Evolutionary conservation across 2,113 vertebrate genomes (phyloP).

Genomic region (Paralichthys olivaceus): DNA sequence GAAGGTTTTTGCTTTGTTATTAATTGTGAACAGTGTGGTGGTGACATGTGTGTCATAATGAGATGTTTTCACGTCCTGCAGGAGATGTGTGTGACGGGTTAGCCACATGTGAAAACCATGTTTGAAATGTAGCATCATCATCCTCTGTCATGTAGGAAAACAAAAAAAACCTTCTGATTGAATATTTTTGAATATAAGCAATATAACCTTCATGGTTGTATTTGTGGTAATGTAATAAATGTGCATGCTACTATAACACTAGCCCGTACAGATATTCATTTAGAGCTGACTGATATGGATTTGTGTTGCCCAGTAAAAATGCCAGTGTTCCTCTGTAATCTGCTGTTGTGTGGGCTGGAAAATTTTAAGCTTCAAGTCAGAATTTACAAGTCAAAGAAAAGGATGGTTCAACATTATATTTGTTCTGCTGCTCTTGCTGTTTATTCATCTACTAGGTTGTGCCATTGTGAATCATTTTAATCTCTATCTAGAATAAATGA

Average conservation of each 20-base stretch:
- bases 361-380: slow-evolving; percentile 1
- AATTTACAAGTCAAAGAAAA: neutral
- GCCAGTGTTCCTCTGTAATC: neutral
- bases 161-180: neutral
- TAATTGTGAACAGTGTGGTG: neutral
- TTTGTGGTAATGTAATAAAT: neutral
- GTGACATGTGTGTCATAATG: neutral
- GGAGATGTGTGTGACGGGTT: neutral
- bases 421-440: neutral
- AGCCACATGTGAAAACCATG: neutral
- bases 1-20: slow-evolving; percentile 6
- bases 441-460: slow-evolving; percentile 3
- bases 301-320: no score
- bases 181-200: neutral
- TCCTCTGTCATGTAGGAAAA: neutral
- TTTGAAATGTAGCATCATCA: neutral
- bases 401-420: neutral
- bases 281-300: neutral
- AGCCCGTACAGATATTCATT: no score
- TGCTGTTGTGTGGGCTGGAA: neutral
- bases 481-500: slow-evolving; percentile 21
- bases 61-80: neutral
- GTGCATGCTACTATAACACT: neutral
- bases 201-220: neutral
- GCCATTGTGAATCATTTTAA: slow-evolving; percentile 27